Evolutionary conservation across 2,113 vertebrate species (phyloP).

Genomic region (Felis chaus): DNA sequence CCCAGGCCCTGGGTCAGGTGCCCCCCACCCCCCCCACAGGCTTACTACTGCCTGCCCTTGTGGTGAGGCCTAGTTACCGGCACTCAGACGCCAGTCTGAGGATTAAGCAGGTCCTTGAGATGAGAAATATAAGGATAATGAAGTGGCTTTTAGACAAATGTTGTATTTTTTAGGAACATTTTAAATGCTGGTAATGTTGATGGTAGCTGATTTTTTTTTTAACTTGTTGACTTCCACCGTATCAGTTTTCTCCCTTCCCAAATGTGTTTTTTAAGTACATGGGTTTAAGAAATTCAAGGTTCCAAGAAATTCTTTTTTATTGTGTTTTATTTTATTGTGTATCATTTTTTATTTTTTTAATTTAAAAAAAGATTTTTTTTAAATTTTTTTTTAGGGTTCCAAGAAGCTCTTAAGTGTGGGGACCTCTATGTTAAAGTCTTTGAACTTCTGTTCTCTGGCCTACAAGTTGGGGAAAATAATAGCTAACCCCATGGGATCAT

Average conservation of each 20-base stretch:
- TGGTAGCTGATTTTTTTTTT: not conserved
- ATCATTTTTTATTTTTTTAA: too few relatives aligned
- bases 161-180: not conserved
- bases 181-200: not conserved
- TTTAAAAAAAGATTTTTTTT: too few relatives aligned
- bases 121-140: not conserved
- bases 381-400: not conserved
- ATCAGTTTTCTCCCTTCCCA: not conserved
- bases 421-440: not conserved
- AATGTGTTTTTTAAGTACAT: not conserved
- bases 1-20: not conserved
- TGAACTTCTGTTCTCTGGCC: not conserved
- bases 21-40: not conserved
- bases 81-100: not conserved
- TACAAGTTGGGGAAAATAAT: not conserved
- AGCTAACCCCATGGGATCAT: not conserved
- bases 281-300: not conserved
- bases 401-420: not conserved
- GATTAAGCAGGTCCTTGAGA: not conserved
- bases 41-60: fast-evolving
- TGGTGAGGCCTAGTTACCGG: not conserved
- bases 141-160: not conserved
- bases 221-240: not conserved
- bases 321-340: too few relatives aligned
- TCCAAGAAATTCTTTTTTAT: not conserved